phyloP scores from a whole-genome alignment of 1,140 invertebrate species.

The Euwallacea similis region DNA sequence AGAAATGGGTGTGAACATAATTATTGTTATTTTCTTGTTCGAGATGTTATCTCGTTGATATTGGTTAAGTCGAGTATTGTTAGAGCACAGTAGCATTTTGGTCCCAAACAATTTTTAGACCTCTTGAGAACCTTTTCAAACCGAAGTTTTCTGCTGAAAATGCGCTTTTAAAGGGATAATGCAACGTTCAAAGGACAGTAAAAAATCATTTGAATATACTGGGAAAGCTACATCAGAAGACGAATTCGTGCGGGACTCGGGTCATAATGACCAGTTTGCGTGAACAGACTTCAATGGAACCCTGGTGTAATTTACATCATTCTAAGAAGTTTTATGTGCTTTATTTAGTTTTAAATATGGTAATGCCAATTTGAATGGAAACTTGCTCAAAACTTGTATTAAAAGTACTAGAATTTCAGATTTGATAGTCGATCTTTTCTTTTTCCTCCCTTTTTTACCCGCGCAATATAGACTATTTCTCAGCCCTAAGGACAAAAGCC shows the following conservation, averaged over 20 bases:
- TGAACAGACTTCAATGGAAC: conserved; percentile 16
- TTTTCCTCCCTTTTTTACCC: no score
- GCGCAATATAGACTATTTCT: no score
- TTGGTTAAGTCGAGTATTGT: no score
- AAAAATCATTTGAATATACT: conserved; percentile 10
- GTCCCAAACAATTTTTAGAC: no score
- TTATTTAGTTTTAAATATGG: conserved; percentile 6
- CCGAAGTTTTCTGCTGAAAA: no score
- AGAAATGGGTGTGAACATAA: conserved; percentile 27
- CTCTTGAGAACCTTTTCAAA: no score
- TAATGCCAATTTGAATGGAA: not conserved
- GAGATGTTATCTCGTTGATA: not conserved
- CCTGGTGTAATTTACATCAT: conserved; percentile 10
- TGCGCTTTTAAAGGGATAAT: not conserved
- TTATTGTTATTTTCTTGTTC: conserved; percentile 22
- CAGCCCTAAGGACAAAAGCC: no score
- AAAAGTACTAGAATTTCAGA: no score
- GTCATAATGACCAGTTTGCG: conserved; percentile 16
- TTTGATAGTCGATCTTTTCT: no score
- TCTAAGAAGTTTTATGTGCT: not conserved
- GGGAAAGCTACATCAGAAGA: not conserved
- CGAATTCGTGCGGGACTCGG: conserved; percentile 11
- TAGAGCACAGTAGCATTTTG: no score
- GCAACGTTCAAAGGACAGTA: conserved; percentile 8
- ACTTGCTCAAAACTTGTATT: no score